phyloP scores from a whole-genome alignment of 2,888 invertebrate genomes.

The Tachystola acroxantha region DNA sequence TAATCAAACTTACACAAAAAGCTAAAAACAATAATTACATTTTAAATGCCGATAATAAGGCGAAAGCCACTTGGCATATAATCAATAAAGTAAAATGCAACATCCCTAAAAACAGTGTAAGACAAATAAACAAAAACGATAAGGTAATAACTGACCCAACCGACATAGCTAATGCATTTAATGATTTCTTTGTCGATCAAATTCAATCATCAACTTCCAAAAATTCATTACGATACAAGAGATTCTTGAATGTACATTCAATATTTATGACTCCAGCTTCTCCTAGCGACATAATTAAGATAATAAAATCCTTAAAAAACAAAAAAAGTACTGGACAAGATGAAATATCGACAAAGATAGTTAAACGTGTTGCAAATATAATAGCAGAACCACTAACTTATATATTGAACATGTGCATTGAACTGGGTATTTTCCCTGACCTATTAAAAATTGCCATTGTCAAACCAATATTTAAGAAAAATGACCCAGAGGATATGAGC shows the following conservation, averaged over 20 bases:
- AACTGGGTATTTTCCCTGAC: constrained; percentile 2
- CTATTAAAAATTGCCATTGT: not conserved
- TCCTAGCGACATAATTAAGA: not conserved
- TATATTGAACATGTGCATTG: constrained; percentile 1
- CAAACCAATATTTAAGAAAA: constrained; percentile 5
- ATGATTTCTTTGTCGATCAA: not conserved
- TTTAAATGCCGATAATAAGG: not conserved
- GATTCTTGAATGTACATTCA: not conserved
- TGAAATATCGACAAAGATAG: constrained; percentile 2
- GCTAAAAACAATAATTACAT: not conserved
- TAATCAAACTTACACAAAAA: constrained; percentile 2
- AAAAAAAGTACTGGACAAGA: constrained; percentile 5
- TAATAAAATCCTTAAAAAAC: not conserved
- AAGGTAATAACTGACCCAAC: not conserved
- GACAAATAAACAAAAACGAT: not conserved
- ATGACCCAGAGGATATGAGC: not conserved
- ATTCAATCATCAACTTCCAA: not conserved
- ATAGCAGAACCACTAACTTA: constrained; percentile 1
- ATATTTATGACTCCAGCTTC: not conserved
- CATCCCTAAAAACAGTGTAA: not conserved
- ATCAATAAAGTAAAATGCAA: constrained; percentile 1
- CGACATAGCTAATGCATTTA: not conserved
- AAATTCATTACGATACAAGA: not conserved
- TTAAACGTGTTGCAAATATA: not conserved
- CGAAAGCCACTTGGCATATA: not conserved